Base-by-base conservation (phyloP, 1,140 invertebrate species). In the Sinonovacula constricta region DNA sequence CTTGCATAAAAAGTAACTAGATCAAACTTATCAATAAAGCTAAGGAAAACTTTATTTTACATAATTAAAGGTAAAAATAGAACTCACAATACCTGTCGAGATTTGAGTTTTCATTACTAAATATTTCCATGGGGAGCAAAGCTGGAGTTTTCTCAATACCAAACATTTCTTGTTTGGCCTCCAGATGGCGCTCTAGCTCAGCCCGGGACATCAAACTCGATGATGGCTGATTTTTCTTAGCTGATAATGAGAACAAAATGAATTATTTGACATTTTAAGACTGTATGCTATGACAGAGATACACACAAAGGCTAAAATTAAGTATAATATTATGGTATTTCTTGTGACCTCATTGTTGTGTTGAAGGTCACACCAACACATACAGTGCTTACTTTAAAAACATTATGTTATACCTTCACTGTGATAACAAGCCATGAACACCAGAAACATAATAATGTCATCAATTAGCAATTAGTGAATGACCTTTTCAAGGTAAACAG, bases 101-200 rank as follows among this genome's bases (percentile, higher is more conserved):
- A 75, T 90, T 89, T 12, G 95, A 95, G 59, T 95, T 95, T 86
- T 97, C 96, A 91, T 97, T 97, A 87, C 96, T 97, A 85, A 98
- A 97, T 94, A 97, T 96, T 91, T 97, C 96, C 56, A 95, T 96
- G 10, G 96, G 96, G 14, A 97, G 95, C 39, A 95, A 97, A 0
- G 95, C 94, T 0, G 96, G 95, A 62, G 96, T 95, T 85, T 95
- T 94, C 89, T 97, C 96, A 56, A 97, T 92, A 88, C 96, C 95
- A 88, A 97, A 88, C 57, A 89, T 83, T 65, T 90, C 94, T 85
- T 96, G 95, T 72, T 95, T 93, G 49, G 96, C 95, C 90, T 97
- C 96, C 76, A 98, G 92, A 90, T 97, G 96, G 60, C 96, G 93
- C 88, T 97, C 96, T 5, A 97, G 95, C 91, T 98, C 96, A 86